Percentiles rank a stretch among this genome's conserved stretches.
These are phyloP conservation scores for Cladopsammia gracilis DNA, from an alignment of 64 coral and sea anemone species.

Conservation along the genomic window DNA sequence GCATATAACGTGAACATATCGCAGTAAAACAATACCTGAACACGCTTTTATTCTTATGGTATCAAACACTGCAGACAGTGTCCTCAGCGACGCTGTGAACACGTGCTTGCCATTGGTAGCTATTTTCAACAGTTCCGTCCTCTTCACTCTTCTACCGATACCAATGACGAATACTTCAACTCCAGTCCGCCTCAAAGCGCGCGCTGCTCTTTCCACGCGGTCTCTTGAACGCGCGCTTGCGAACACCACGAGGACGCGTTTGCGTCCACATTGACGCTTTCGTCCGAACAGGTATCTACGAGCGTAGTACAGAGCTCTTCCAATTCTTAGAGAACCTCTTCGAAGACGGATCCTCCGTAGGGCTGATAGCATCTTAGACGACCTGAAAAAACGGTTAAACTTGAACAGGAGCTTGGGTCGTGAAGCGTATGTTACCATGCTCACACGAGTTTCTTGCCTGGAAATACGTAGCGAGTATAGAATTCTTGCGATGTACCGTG, in stretches of 20 bases:
- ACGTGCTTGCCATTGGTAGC: slow-evolving; percentile 70
- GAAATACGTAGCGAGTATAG: slow-evolving; percentile 70
- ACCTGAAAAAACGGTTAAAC: slow-evolving; percentile 66
- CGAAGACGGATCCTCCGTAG: slow-evolving; percentile 4
- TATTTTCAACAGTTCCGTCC: slow-evolving; percentile 59
- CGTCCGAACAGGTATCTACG: slow-evolving; percentile 59
- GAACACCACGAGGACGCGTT: slow-evolving; percentile 77
- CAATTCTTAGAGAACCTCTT: slow-evolving; percentile 13
- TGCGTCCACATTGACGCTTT: slow-evolving; percentile 57
- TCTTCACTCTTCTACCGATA: slow-evolving; percentile 36
- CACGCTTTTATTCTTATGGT: slow-evolving; percentile 63
- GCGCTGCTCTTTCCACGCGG: slow-evolving; percentile 50
- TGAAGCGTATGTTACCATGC: slow-evolving; percentile 69
- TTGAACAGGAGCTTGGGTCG: slow-evolving; percentile 32
- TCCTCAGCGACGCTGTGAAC: slow-evolving; percentile 42
- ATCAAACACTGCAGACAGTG: slow-evolving; percentile 46
- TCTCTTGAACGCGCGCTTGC: slow-evolving; percentile 72
- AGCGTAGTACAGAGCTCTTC: slow-evolving; percentile 46
- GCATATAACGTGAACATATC: not conserved
- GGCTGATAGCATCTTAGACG: not conserved
- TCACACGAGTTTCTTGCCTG: slow-evolving; percentile 62
- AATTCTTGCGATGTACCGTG: slow-evolving; percentile 39
- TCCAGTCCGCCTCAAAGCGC: slow-evolving; percentile 63
- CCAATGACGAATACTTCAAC: slow-evolving; percentile 74
- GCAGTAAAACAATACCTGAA: slow-evolving; percentile 25